Base-by-base conservation (phyloP, 2,113 vertebrate species). In the Aplodontia rufa region DNA sequence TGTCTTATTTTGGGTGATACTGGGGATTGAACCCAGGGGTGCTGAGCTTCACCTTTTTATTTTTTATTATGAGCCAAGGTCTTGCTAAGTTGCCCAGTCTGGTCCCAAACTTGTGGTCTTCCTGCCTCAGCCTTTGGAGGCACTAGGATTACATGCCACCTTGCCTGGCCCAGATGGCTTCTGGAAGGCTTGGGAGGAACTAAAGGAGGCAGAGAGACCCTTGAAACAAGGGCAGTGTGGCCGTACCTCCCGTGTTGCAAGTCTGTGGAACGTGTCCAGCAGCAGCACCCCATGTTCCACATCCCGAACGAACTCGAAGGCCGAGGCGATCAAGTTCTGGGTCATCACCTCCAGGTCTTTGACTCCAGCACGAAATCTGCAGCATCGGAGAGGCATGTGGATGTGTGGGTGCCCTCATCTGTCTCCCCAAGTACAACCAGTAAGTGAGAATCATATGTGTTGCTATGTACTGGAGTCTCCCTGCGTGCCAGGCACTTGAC, bases 221-320 rank as follows among this genome's bases (percentile, higher is more conserved):
- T 5, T 0, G 4, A 32, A 47, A 53, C 10, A 17, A 45, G 47
- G 69, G 19, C 10, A 8, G 72, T 12, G 19, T 17, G 22, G 58
- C 5, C 4, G 10, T 87, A 99, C 99, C 99, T 99, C 98, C 51
- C 99, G 97, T 30, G 97, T n/a, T 0, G 99, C 98, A 49, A 99
- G 93, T 42, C 98, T 98, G 30, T 98, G 98, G 94, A 99, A 99
- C 82, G 98, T 97, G 40, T 99, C 98, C 75, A 99, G 97, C 51
- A 99, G 98, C 42, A 98, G 96, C 66, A 99, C 97, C 6, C 99
- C 99, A 0, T 99, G 98, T 82, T 99, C 98, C 82, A 99, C 98
- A 0, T 98, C 98, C 5, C 95, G 97, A 42, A 99, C 98, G 0
- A 98, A 97, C 96, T 98, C 98, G 30, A 99, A 99, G 9, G 99